Conservation (phyloP, 2,888 invertebrate genomes). For the Colostygia pectinataria region DNA sequence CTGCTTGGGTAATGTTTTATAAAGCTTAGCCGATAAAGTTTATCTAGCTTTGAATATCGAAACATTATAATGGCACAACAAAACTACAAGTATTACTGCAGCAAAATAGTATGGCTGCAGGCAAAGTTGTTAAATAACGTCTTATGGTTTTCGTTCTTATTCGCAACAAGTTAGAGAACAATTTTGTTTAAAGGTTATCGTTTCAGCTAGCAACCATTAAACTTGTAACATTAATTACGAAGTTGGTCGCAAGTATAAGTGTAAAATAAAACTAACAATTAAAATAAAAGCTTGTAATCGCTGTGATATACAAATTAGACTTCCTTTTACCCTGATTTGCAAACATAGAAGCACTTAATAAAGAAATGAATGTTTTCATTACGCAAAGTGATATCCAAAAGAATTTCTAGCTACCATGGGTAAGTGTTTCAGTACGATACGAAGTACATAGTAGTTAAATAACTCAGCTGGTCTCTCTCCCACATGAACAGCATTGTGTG, state of each 20-base stretch:
- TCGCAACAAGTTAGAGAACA: neutral
- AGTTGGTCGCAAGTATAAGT: conserved; percentile 14
- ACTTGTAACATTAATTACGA: conserved; percentile 18
- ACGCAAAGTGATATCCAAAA: conserved; percentile 15
- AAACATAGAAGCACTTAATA: conserved; percentile 5
- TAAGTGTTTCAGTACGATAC: conserved; percentile 20
- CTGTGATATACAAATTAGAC: too few species aligned
- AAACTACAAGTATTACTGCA: conserved; percentile 5
- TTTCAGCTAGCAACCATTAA: conserved; percentile 17
- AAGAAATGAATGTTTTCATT: conserved; percentile 18
- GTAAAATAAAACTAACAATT: conserved; percentile 11
- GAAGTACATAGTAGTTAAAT: conserved; percentile 8
- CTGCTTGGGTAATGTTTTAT: too few species aligned
- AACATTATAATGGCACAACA: neutral
- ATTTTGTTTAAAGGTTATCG: conserved; percentile 5
- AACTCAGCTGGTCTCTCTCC: conserved; percentile 14
- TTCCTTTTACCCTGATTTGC: conserved; percentile 1
- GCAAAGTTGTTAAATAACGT: conserved; percentile 12
- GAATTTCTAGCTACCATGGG: conserved; percentile 16
- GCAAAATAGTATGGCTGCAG: conserved; percentile 9
- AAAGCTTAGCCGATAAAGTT: neutral
- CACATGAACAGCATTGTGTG: neutral
- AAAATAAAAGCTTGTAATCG: too few species aligned
- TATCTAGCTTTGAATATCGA: neutral
- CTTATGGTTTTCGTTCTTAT: conserved; percentile 6